phyloP scores from a whole-genome alignment of 2,888 invertebrate species.

The Palloptera scutellata region DNA sequence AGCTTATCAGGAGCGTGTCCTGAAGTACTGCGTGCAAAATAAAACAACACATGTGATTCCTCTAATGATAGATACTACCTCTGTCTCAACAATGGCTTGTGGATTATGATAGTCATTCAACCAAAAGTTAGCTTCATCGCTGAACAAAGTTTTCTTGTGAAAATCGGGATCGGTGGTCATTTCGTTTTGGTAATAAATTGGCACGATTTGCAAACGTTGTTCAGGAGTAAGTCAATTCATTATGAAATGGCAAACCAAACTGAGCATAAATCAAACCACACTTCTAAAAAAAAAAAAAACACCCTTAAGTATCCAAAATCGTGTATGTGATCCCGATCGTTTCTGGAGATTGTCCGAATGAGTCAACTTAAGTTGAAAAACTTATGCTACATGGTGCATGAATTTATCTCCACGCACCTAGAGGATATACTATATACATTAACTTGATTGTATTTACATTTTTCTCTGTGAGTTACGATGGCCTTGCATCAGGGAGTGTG shows the following conservation, averaged over 20 bases:
- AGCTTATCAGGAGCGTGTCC: slow-evolving; percentile 1
- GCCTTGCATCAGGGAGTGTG: background rate
- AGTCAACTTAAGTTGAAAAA: slow-evolving; percentile 27
- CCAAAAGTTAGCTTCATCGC: too few species aligned
- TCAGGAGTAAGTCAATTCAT: too few species aligned
- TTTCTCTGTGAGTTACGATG: background rate
- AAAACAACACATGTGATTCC: slow-evolving; percentile 13
- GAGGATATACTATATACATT: slow-evolving; percentile 32
- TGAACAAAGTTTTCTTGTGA: too few species aligned
- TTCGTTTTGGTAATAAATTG: too few species aligned
- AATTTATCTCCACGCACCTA: slow-evolving; percentile 36
- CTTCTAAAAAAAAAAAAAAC: too few species aligned
- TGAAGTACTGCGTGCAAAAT: slow-evolving; percentile 15
- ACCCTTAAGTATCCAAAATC: too few species aligned
- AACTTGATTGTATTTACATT: slow-evolving; percentile 25
- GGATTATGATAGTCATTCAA: too few species aligned
- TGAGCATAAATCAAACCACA: too few species aligned
- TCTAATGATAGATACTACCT: background rate
- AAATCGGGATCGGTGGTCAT: too few species aligned
- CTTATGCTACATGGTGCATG: background rate
- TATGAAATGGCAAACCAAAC: too few species aligned
- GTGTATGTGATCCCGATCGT: slow-evolving; percentile 36
- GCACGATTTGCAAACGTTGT: too few species aligned
- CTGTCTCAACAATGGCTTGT: background rate
- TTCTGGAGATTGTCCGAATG: slow-evolving; percentile 34